Conservation (phyloP, 2,797 vertebrate species). For the Benthosema pterotum region DNA sequence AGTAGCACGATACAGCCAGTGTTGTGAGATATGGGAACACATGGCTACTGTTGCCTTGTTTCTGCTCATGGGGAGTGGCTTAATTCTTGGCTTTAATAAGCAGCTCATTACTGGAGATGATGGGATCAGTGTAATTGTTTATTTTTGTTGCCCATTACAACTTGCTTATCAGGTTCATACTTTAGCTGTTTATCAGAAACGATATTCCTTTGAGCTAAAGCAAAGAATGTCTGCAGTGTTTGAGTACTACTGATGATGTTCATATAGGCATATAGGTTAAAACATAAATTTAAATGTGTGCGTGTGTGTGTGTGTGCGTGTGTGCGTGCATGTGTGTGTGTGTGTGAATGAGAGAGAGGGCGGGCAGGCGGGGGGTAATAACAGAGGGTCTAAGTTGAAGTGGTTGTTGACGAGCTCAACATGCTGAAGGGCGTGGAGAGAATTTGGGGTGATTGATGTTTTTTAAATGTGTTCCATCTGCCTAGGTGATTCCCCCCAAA, state of each 20-base stretch:
- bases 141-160: no score
- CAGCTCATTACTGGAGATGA: no score
- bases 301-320: conserved; percentile 3
- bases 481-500: not conserved
- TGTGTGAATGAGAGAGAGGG: not conserved
- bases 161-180: no score
- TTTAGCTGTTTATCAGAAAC: no score
- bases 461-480: conserved; percentile 17
- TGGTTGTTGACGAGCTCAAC: conserved; percentile 1
- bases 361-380: not conserved
- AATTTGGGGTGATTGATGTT: not conserved
- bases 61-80: no score
- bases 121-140: no score
- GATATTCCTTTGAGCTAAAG: no score
- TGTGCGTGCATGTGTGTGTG: conserved; percentile 4
- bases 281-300: conserved; percentile 22
- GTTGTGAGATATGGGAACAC: no score
- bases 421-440: not conserved
- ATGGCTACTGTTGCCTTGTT: no score
- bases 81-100: no score
- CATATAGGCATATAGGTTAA: conserved; percentile 6
- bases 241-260: no score
- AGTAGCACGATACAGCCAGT: no score
- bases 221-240: not conserved
- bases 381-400: not conserved